Evolutionary conservation across 2,113 vertebrate genomes (phyloP), one percentile per base, ranked within the genome.

Genomic region (Tupaia chinensis): DNA sequence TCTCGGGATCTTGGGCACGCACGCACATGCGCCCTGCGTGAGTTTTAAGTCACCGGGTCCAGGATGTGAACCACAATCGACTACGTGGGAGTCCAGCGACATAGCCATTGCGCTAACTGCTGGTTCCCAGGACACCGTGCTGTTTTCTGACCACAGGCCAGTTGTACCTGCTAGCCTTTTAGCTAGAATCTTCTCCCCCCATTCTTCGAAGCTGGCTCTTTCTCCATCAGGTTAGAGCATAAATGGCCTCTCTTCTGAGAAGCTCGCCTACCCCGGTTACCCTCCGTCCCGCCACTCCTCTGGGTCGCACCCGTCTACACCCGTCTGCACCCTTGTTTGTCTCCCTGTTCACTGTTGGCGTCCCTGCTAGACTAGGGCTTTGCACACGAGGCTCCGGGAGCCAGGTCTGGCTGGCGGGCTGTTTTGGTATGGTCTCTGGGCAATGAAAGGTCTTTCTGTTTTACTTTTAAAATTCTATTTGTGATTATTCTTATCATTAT

Each of bases 241-340:
- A 44, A 77, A 29, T 22, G 54, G 73, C 84, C 73, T 79, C 6
- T 54, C 25, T 84, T 76, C 6, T 53, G 68, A 92, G 87, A 34
- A 19, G 20, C 54, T 15, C 58, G 8, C 29, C 7, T 0, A 0
- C 4, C 58, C 27, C 2, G 1, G 2, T 53, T 16, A 34, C 12
- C 66, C 53, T 27, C 34, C 70, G 27, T 79, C 61, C 7, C 9
- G 69, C 7, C 7, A 1, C 22, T n/a, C n/a, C 1, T 61, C 61
- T 12, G 34, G 56, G 3, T 25, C 34, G 29, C 12, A 10, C 9
- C 15, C 29, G 2, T 0, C 15, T 5, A n/a, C 12, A 10, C 9
- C 15, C 25, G 2, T 0, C 15, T 7, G 2, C 0, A 0, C 7
- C 4, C 56, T 32, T 23, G 2, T 44, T 29, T 53, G n/a, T 85